Base-by-base conservation (phyloP, 1,140 invertebrate genomes). In the Caenorhabditis elegans region DNA sequence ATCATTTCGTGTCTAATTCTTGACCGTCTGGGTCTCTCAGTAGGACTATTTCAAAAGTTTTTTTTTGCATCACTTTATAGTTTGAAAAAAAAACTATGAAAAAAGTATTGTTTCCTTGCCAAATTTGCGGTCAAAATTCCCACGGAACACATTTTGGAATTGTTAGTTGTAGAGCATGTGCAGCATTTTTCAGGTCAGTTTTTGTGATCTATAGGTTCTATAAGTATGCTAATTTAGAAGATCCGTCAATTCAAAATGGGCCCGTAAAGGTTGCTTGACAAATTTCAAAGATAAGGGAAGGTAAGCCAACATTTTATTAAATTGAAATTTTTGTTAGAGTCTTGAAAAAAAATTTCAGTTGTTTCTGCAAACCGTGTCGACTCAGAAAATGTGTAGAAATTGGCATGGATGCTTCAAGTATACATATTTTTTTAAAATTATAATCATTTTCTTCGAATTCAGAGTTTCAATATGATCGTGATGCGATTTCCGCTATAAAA, bases 111-210 rank as follows among this genome's bases (percentile, higher is more conserved):
- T n/a, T n/a, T n/a, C n/a, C n/a, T 3, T 79, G 78, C 31, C 17
- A 10, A 46, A 48, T 79, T 10, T 79, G 78, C 28, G 31, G 34
- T 1, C 78, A 79, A 26, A 43, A 46, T 6, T 48, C 78, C 24
- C 78, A 79, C 26, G 78, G 78, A 55, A 39, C 26, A 4, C 78
- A 79, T 34, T 79, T 79, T 46, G 78, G 78, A 31, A 49, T 79
- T 6, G 24, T 65, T 19, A 34, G 6, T 39, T 79, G 78, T 46
- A 26, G 78, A 55, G 78, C 78, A 4, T 79, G 78, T 65, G 53
- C 49, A 13, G 78, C 78, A 11, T 79, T 79, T 39, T 53, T 79
- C n/a, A 79, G 78, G 39, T 17, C n/a, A n/a, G n/a, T n/a, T n/a
- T n/a, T n/a, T n/a, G n/a, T n/a, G n/a, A n/a, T n/a, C n/a, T n/a